Base-by-base conservation (phyloP, 2,888 invertebrate species). In the Aelia acuminata region DNA sequence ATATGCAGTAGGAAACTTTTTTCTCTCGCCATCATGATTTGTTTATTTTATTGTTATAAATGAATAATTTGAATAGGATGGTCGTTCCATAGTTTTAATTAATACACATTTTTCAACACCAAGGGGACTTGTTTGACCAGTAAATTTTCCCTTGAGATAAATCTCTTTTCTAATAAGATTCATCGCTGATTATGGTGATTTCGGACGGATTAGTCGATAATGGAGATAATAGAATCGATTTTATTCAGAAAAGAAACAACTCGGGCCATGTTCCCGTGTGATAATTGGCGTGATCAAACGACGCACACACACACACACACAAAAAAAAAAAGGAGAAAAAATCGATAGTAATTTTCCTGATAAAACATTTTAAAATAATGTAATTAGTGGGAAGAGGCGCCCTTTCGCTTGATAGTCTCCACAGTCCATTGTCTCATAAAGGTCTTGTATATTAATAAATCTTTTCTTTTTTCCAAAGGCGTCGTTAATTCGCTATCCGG, bases 371-470 rank as follows among this genome's bases (percentile, higher is more conserved):
- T n/a, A 80, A 80, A 43, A 80, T 80, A 80, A 43, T 43, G 43
- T 80, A 47, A 80, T 80, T 80, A 47, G 22, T n/a, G 43, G 13
- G 75, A 57, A 75, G 75, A 43, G 80, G n/a, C 10, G 80, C 80
- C 80, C 80, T 80, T 80, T 80, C n/a, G 13, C n/a, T n/a, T 80
- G 43, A 43, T 47, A 80, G 80, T 39, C n/a, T 80, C n/a, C 0
- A 47, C 43, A 80, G 80, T n/a, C 80, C 43, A 80, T 80, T 80
- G 80, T 80, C 80, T 80, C 80, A 1, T 39, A 80, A 80, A 80
- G 80, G 80, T 80, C 80, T 47, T 80, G 80, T 80, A 80, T 80
- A 80, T 80, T 80, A 80, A 80, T 80, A 80, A 80, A 22, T 10
- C 80, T 80, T 80, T 80, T 43, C 13, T 63, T 70, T 20, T 70